Conservation (phyloP, 2,113 vertebrate genomes). For the Cryptotis parvus region DNA sequence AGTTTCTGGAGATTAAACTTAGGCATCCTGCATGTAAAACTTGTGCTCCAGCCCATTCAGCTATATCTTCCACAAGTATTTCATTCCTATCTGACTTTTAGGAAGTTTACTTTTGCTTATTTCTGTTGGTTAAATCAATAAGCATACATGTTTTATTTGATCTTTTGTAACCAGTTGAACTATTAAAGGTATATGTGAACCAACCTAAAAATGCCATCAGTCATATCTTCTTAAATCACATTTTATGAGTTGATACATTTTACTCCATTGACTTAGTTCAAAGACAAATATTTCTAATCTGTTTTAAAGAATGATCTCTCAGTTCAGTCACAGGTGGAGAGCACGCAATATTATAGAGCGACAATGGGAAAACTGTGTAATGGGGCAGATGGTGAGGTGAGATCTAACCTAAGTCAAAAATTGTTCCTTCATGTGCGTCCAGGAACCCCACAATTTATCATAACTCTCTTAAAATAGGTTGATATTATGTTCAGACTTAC, state of each 20-base stretch:
- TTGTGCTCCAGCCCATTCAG: too few species aligned
- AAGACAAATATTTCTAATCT: constrained; percentile 13
- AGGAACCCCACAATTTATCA: not conserved
- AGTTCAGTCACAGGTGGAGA: not conserved
- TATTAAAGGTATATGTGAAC: not conserved
- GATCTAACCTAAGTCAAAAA: not conserved
- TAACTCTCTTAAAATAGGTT: not conserved
- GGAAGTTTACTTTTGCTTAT: not conserved
- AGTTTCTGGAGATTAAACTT: too few species aligned
- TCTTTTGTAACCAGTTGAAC: constrained; percentile 54
- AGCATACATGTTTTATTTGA: constrained; percentile 66
- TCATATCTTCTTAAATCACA: constrained; percentile 13
- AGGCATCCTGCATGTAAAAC: too few species aligned
- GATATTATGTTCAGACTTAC: not conserved
- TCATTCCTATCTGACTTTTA: constrained; percentile 16
- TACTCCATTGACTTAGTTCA: constrained; percentile 68
- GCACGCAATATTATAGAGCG: not conserved
- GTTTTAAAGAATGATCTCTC: constrained; percentile 39
- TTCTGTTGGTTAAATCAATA: constrained; percentile 68
- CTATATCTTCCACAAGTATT: too few species aligned
- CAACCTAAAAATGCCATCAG: constrained; percentile 30
- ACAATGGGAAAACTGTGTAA: constrained; percentile 35
- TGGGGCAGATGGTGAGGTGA: not conserved
- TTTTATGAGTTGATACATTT: constrained; percentile 50
- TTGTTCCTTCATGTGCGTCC: not conserved